Evolutionary conservation across 1,140 invertebrate species (phyloP), one percentile per base, ranked within the genome.

Genomic region (Dryas iulia): DNA sequence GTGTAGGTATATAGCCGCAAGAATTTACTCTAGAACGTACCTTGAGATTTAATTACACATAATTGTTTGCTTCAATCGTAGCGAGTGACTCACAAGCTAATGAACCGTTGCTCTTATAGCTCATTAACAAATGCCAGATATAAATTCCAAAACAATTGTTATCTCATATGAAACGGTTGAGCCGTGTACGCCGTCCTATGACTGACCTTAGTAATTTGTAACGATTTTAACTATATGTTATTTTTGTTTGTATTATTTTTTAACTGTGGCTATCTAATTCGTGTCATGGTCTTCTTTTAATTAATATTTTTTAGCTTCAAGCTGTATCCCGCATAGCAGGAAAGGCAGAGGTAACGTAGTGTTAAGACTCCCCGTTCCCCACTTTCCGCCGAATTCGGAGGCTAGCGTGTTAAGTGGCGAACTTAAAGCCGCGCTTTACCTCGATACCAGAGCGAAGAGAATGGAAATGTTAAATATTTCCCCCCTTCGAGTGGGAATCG

Each of bases 111-210:
- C 62, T 62, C 39, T 69, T 60, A 60, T 26, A 30, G 21, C 57
- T 31, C 57, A 66, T 66, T 56, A 65, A 35, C 28, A 47, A n/a
- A 47, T 21, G 39, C 39, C 14, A 62, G 54, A 67, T 63, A 28
- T 30, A 52, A 35, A 57, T 62, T 58, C 30, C 63, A 67, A 59
- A 66, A 67, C 64, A 61, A 54, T 62, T 53, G 30, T 66, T 67
- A 63, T 71, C 59, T 67, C 54, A 47, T 28, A 63, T 39, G 21
- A 21, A 56, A 35, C 58, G 56, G 56, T 59, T 3, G 54, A 57
- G 31, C n/a, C n/a, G n/a, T n/a, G n/a, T n/a, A n/a, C 5, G 31
- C 52, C 24, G 33, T 58, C 56, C 62, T 57, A 57, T 54, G 52
- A 23, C 54, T 62, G 54, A 58, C 24, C 60, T 30, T 56, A 23